These are phyloP conservation scores for Branchinecta lynchi DNA, from an alignment of 1,140 invertebrate species.

Conservation along the genomic window DNA sequence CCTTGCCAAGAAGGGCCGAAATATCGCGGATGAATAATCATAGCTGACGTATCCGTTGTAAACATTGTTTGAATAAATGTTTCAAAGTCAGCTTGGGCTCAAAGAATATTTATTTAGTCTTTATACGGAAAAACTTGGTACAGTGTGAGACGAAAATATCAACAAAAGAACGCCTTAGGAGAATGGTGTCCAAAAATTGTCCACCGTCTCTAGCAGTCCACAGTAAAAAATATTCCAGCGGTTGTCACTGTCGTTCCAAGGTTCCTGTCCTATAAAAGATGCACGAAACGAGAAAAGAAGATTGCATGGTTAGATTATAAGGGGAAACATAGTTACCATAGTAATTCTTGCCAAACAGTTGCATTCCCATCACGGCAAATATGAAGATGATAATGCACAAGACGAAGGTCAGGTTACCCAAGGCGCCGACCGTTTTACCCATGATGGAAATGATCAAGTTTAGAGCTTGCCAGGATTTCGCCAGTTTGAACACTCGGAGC, in stretches of 20 bases:
- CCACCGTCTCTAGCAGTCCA: background rate
- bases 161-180: no score
- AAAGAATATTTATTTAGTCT: background rate
- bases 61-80: slow-evolving; percentile 11
- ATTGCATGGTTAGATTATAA: background rate
- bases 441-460: slow-evolving; percentile 97
- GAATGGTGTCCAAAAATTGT: background rate
- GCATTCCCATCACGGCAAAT: slow-evolving; percentile 96
- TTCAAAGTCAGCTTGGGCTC: slow-evolving; percentile 15
- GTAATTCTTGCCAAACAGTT: slow-evolving; percentile 88
- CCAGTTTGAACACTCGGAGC: slow-evolving; percentile 97
- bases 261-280: no score
- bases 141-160: no score
- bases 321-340: slow-evolving; percentile 42
- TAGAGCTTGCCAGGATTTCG: slow-evolving; percentile 96
- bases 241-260: no score
- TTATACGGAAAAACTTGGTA: background rate
- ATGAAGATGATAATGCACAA: slow-evolving; percentile 98
- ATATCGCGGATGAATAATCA: no score
- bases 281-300: background rate
- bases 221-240: no score
- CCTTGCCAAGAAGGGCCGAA: no score
- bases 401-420: slow-evolving; percentile 94
- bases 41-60: no score
- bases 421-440: slow-evolving; percentile 90